Evolutionary conservation across 1,140 invertebrate species (phyloP).

Genomic region (Coptotermes formosanus): DNA sequence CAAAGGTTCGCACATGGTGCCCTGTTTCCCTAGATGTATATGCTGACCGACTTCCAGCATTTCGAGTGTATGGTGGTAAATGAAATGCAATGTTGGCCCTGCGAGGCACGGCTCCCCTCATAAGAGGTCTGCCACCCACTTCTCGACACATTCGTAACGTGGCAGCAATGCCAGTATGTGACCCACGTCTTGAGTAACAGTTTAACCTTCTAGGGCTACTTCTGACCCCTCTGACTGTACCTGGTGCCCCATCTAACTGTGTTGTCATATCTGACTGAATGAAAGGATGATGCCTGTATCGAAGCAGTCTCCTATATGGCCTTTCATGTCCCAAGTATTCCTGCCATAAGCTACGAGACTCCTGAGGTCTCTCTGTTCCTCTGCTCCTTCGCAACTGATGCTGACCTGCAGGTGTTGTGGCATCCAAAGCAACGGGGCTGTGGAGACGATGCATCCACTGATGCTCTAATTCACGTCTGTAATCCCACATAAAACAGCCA

Average conservation of each 20-base stretch:
- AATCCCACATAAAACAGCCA: background rate
- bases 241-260: background rate
- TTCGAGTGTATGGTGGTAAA: too few species aligned
- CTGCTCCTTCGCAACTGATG: background rate
- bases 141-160: too few species aligned
- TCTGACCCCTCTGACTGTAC: background rate
- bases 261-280: background rate
- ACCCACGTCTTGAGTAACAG: background rate
- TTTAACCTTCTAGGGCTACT: background rate
- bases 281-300: background rate
- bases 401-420: background rate
- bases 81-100: background rate
- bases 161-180: too few species aligned
- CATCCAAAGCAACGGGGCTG: constrained; percentile 29
- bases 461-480: constrained; percentile 34
- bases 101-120: background rate
- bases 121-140: too few species aligned
- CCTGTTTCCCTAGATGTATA: too few species aligned
- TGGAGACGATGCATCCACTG: constrained; percentile 32
- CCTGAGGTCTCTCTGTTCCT: background rate
- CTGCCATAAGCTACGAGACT: background rate
- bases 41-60: too few species aligned
- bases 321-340: background rate
- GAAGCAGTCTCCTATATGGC: background rate
- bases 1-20: too few species aligned